phyloP scores from a whole-genome alignment of 1,140 invertebrate genomes.

The Drosophila serrata region DNA sequence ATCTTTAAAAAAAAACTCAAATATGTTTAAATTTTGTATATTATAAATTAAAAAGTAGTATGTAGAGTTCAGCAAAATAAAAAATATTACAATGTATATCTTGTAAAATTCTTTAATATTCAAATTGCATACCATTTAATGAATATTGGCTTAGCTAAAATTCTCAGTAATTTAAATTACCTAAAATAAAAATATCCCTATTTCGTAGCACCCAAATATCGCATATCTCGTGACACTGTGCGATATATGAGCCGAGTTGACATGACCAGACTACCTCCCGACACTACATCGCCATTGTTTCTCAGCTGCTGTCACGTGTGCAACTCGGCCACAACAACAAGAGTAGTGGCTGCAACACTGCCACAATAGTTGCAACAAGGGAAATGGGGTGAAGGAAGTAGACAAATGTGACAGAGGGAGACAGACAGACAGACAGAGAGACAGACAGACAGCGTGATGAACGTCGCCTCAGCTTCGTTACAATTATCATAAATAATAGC shows the following conservation, averaged over 20 bases:
- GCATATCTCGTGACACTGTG: conserved; percentile 3
- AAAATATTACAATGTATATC: no score
- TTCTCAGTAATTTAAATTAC: neutral
- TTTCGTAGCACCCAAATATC: neutral
- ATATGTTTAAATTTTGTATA: no score
- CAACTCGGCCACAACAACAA: conserved; percentile 32
- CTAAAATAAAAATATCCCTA: neutral
- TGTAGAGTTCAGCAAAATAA: no score
- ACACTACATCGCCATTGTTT: conserved; percentile 35
- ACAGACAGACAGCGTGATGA: conserved; percentile 60
- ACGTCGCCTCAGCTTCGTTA: conserved; percentile 65
- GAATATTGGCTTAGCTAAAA: neutral
- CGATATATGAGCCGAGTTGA: conserved; percentile 16
- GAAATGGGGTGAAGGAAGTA: neutral
- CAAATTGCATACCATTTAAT: no score
- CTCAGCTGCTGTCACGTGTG: conserved; percentile 62
- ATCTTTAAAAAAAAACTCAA: no score
- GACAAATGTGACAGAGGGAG: conserved; percentile 21
- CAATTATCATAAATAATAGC: conserved; percentile 82
- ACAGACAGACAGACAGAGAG: conserved; percentile 27
- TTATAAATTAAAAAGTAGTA: no score
- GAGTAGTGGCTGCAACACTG: conserved; percentile 1
- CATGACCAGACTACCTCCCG: conserved; percentile 21
- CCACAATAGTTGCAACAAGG: conserved; percentile 44
- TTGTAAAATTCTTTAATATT: no score